phyloP scores from a whole-genome alignment of 2,888 invertebrate genomes.

The Suillia variegata region DNA sequence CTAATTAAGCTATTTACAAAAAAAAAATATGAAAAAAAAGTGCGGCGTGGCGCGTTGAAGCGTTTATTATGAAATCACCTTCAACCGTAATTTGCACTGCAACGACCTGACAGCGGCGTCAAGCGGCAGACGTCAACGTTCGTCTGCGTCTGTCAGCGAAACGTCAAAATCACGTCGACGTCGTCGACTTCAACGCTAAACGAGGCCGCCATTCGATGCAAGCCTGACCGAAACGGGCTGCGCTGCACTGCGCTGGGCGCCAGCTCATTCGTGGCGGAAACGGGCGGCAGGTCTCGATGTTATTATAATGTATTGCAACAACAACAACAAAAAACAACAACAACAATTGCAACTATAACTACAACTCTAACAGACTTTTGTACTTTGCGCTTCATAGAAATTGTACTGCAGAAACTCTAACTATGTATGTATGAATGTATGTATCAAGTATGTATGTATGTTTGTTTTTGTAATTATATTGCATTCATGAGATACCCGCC shows the following conservation, averaged over 20 bases:
- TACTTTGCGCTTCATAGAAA: background rate
- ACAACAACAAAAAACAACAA: too few relatives aligned
- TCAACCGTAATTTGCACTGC: slow-evolving; percentile 50
- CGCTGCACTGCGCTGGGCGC: too few relatives aligned
- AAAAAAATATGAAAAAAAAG: too few relatives aligned
- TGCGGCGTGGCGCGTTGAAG: background rate
- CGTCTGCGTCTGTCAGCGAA: slow-evolving; percentile 16
- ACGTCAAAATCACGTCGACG: slow-evolving; percentile 20
- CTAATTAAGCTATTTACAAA: slow-evolving; percentile 30
- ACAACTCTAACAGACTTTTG: too few relatives aligned
- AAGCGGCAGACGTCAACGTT: slow-evolving; percentile 7
- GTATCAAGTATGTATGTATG: too few relatives aligned
- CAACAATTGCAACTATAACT: too few relatives aligned
- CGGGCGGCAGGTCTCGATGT: too few relatives aligned
- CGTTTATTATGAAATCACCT: slow-evolving; percentile 49
- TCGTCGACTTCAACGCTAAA: background rate
- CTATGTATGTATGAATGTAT: too few relatives aligned
- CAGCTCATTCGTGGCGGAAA: too few relatives aligned
- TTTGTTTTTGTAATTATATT: background rate
- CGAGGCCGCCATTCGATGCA: background rate
- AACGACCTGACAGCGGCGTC: slow-evolving; percentile 36
- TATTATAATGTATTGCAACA: too few relatives aligned
- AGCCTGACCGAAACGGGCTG: too few relatives aligned
- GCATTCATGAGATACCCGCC: background rate
- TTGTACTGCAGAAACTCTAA: too few relatives aligned